Evolutionary conservation across 2,113 vertebrate genomes (phyloP), one percentile per base, ranked within the genome.

Genomic region (Apistogramma diplotaenia): DNA sequence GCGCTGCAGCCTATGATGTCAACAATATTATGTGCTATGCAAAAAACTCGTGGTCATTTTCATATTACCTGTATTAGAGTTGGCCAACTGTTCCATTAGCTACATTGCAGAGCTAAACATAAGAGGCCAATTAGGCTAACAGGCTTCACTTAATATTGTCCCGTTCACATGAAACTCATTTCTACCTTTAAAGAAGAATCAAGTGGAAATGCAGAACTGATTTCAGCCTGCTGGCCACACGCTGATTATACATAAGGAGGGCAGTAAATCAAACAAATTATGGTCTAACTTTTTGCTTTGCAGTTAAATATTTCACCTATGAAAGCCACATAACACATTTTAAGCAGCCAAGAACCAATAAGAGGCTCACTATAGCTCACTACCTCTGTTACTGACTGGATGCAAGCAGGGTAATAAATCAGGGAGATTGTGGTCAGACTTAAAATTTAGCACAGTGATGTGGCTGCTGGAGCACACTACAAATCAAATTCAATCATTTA

Each of bases 231-330:
- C 62, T 43, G 76, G 78, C 77, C 65, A 37, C 79, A 81, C 31
- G 72, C 77, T 79, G 80, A 84, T 89, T 72, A 76, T 5, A 86
- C 56, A 78, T 78, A 57, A 83, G 33, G 62, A 51, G 8, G 27
- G 65, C 83, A 74, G 74, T 90, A 93, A 91, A 90, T 90, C 84
- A 75, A 27, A 78, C 21, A 82, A 85, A 89, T 75, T 87, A 82
- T 57, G 79, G 82, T 25, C 19, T 9, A 67, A 81, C 71, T 82
- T 72, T 60, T 65, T 85, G 83, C 79, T 70, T 76, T 83, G 70
- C 61, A 72, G 75, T 84, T 74, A 74, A 88, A 89, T 85, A 79
- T 84, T 85, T 88, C 82, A 89, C 89, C 79, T 87, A 79, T 54
- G 54, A 90, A 88, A 74, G 2, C 85, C 61, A 79, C 84, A 87